phyloP scores from a whole-genome alignment of 2,888 invertebrate genomes.

The Limnephilus marmoratus region DNA sequence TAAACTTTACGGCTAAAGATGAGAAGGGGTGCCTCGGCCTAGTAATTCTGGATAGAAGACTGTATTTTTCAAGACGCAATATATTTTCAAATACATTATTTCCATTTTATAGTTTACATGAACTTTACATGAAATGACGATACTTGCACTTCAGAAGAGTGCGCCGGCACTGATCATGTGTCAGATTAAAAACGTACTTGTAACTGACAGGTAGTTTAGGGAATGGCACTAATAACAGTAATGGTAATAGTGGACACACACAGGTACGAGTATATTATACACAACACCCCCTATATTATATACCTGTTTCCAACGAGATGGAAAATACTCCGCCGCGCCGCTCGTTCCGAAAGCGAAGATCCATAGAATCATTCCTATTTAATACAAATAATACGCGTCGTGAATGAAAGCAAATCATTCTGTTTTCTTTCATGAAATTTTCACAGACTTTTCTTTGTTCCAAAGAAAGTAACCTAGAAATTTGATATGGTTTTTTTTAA shows the following conservation, averaged over 20 bases:
- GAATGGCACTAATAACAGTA: neutral
- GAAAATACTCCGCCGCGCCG: neutral
- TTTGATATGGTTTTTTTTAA: too few relatives aligned
- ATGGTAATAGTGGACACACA: too few relatives aligned
- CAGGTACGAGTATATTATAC: neutral
- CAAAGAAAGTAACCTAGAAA: too few relatives aligned
- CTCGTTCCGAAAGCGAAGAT: neutral
- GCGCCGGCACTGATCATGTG: neutral
- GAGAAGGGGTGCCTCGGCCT: too few relatives aligned
- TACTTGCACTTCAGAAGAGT: too few relatives aligned
- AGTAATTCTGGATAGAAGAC: too few relatives aligned
- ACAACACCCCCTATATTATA: neutral
- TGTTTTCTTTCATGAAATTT: neutral
- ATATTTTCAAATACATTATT: too few relatives aligned
- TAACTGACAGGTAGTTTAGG: neutral
- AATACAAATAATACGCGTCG: neutral
- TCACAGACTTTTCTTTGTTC: neutral
- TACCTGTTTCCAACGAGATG: neutral
- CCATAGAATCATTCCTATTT: neutral
- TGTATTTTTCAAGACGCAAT: too few relatives aligned
- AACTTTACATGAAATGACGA: too few relatives aligned
- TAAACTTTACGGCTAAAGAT: too few relatives aligned
- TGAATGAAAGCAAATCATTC: neutral
- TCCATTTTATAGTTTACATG: too few relatives aligned
- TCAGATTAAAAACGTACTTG: neutral